Evolutionary conservation across 2,888 invertebrate species (phyloP), one percentile per base, ranked within the genome.

Genomic region (Diarsia mendica): DNA sequence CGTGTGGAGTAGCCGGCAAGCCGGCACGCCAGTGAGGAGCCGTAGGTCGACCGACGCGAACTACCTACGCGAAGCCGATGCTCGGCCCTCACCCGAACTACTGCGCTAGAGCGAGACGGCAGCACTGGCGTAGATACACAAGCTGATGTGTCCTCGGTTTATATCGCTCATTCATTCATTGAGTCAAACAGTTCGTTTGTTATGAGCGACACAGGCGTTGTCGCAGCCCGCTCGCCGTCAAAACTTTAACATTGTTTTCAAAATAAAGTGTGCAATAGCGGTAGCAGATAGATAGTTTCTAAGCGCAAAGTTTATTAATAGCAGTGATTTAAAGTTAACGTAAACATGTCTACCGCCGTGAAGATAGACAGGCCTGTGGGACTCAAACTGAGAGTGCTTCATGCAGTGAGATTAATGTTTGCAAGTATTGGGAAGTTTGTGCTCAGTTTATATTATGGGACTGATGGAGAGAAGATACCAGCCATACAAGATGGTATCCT

Each of bases 401-500:
- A 95, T 89, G 85, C 90, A 73, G 72, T 94, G 75, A 92, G 96
- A 89, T 84, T 91, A 77, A 79, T 91, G 44, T 72, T 94, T 44
- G 94, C 92, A 11, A 86, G 85, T 72, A 83, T 96, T 15, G 93
- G 89, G 58, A 92, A 92, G 78, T 90, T 95, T 79, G 88, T 95
- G 82, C 93, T 92, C 70, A 91, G 89, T 77, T 86, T 93, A 61
- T 97, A 97, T 64, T 97, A 98, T 92, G 97, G 97, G 55, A 97
- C 95, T 39, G 97, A 97, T 74, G 97, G 97, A 1, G 94, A 97
- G 87, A 96, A 95, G 81, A 97, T 98, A 92, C 98, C 98, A 3
- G 97, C 98, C 15, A 98, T 98, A 82, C 97, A 97, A 65, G 97
- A 98, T 91, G 97, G 98, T 51, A 97, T 98, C 58, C 95, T 99